Conservation (phyloP, 2,113 vertebrate genomes). For the Pycnonotus jocosus region DNA sequence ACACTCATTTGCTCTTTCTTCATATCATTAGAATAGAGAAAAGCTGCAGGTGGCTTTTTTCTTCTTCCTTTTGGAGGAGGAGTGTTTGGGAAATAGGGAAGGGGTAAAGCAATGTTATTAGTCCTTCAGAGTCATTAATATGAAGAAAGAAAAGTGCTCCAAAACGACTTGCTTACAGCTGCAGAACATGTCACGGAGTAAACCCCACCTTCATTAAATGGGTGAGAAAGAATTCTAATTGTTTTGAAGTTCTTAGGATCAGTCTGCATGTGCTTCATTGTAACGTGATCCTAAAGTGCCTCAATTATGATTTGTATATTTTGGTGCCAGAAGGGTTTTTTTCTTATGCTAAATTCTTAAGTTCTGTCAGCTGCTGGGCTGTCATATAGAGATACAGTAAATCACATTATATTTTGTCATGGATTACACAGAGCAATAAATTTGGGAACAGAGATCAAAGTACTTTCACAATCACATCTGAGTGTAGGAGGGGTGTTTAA, state of each 20-base stretch:
- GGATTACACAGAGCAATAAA: slow-evolving; percentile 79
- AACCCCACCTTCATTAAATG: slow-evolving; percentile 69
- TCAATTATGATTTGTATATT: slow-evolving; percentile 74
- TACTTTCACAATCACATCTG: slow-evolving; percentile 75
- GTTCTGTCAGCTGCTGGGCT: slow-evolving; percentile 82
- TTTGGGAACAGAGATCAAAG: slow-evolving; percentile 81
- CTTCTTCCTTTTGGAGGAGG: not conserved
- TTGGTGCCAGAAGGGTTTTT: slow-evolving; percentile 77
- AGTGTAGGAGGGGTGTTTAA: slow-evolving; percentile 75
- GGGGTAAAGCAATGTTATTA: slow-evolving; percentile 14
- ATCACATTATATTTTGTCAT: slow-evolving; percentile 83
- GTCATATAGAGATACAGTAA: slow-evolving; percentile 80
- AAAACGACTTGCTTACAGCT: slow-evolving; percentile 60
- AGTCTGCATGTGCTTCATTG: slow-evolving; percentile 69
- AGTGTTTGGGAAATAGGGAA: slow-evolving; percentile 31
- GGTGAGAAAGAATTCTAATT: slow-evolving; percentile 65
- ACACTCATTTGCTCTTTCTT: not conserved
- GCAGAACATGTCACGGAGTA: slow-evolving; percentile 59
- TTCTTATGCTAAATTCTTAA: slow-evolving; percentile 80
- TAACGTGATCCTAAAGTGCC: slow-evolving; percentile 72
- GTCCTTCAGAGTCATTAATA: slow-evolving; percentile 54
- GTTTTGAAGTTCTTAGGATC: slow-evolving; percentile 73
- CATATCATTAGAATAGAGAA: not conserved
- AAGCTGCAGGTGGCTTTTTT: slow-evolving; percentile 29
- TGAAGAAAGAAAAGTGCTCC: slow-evolving; percentile 59